Conservation (phyloP, 2,797 vertebrate species). For the Enteromius fasciolatus region DNA sequence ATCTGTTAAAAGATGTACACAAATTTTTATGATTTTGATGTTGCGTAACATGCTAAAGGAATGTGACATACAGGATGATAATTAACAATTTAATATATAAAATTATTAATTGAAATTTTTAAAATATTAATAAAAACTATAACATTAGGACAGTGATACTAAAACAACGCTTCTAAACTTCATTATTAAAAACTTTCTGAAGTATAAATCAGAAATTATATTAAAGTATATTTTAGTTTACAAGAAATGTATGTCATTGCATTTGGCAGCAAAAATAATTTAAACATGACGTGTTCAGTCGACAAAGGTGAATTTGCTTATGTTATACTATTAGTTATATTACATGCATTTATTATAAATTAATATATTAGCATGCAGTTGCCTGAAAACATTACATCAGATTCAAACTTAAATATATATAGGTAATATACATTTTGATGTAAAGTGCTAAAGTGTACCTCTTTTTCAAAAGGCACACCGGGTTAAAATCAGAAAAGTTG, state of each 20-base stretch:
- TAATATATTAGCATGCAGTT: neutral
- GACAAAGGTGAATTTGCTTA: too few species aligned
- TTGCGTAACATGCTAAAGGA: neutral
- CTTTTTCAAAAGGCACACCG: too few species aligned
- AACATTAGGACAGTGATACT: neutral
- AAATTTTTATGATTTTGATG: neutral
- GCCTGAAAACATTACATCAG: neutral
- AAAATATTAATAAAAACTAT: neutral
- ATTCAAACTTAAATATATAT: neutral
- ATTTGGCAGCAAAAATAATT: neutral
- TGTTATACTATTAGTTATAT: too few species aligned
- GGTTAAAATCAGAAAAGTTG: too few species aligned
- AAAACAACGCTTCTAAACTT: neutral
- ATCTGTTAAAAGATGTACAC: neutral
- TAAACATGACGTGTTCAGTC: neutral
- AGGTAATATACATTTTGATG: too few species aligned
- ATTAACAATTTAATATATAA: too few species aligned
- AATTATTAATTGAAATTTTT: neutral
- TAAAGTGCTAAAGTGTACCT: too few species aligned
- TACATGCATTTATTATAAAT: neutral
- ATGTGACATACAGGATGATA: neutral
- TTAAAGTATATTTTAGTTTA: neutral
- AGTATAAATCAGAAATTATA: neutral
- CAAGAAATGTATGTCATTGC: neutral
- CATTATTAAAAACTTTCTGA: neutral